Percentiles rank a stretch among this genome's conserved stretches.
phyloP scores from a whole-genome alignment of 1,140 invertebrate species.

The Acromyrmex echinatior region DNA sequence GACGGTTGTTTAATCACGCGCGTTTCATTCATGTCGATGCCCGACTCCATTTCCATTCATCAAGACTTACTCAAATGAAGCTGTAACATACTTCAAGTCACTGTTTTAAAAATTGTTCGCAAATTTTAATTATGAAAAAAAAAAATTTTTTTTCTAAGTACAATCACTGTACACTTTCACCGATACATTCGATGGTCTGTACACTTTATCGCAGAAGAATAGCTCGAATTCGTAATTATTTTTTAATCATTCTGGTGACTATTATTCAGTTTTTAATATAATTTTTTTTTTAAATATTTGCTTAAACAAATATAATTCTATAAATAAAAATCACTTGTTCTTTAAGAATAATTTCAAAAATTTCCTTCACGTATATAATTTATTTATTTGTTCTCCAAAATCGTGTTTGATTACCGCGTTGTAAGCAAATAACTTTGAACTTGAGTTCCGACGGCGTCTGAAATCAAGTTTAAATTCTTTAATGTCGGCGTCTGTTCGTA shows the following conservation, averaged over 20 bases:
- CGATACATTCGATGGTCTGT: neutral
- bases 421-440: conserved; percentile 50
- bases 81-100: neutral
- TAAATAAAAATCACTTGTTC: neutral
- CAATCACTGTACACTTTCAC: neutral
- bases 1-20: conserved; percentile 66
- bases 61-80: neutral
- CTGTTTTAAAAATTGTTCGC: neutral
- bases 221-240: neutral
- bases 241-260: neutral
- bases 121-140: neutral
- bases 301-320: neutral
- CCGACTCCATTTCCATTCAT: conserved; percentile 64
- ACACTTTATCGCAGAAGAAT: neutral
- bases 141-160: neutral
- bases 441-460: conserved; percentile 11
- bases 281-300: neutral
- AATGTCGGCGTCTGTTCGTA: neutral
- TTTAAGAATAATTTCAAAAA: neutral
- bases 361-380: neutral
- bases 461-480: neutral
- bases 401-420: conserved; percentile 40
- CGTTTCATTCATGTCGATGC: conserved; percentile 67
- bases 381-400: conserved; percentile 52
- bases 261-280: conserved; percentile 8